phyloP scores from a whole-genome alignment of 2,888 invertebrate species.

The Criorhina ranunculi region DNA sequence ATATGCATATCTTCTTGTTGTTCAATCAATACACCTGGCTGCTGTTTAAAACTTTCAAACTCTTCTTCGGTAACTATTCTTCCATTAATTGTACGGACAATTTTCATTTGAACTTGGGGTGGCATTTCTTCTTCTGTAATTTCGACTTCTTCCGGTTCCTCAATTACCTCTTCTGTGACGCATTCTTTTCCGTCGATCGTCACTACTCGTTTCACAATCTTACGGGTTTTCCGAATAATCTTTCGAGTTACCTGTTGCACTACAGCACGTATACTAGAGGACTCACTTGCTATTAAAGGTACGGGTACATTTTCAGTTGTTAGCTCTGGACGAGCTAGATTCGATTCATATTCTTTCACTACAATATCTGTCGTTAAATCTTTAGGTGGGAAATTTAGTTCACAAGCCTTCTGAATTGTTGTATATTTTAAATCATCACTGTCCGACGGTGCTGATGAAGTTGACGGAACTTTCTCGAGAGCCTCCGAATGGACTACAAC shows the following conservation, averaged over 20 bases:
- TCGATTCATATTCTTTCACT: constrained; percentile 82
- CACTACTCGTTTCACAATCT: constrained; percentile 90
- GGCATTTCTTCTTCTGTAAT: constrained; percentile 81
- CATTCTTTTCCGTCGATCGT: constrained; percentile 94
- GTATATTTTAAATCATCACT: constrained; percentile 64
- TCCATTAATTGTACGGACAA: constrained; percentile 86
- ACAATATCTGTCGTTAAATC: constrained; percentile 81
- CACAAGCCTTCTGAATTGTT: background rate
- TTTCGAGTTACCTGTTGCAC: constrained; percentile 92
- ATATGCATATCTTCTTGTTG: constrained; percentile 44
- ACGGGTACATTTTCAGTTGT: background rate
- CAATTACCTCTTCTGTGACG: constrained; percentile 92
- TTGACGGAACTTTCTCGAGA: constrained; percentile 78
- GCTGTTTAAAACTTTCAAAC: constrained; percentile 81
- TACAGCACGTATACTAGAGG: constrained; percentile 88
- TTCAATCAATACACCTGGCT: constrained; percentile 82
- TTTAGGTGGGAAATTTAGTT: background rate
- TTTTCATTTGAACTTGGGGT: constrained; percentile 85
- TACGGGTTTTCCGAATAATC: constrained; percentile 90
- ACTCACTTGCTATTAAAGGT: constrained; percentile 44
- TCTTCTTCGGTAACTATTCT: constrained; percentile 83
- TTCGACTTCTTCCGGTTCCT: constrained; percentile 90
- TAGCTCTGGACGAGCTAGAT: background rate
- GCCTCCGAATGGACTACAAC: no score
- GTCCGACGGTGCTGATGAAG: background rate